A percentile compares a stretch with the other conserved stretches of the same genome.
These are phyloP conservation scores for Sardinella longiceps DNA, from an alignment of 2,797 vertebrate species.

Conservation along the genomic window DNA sequence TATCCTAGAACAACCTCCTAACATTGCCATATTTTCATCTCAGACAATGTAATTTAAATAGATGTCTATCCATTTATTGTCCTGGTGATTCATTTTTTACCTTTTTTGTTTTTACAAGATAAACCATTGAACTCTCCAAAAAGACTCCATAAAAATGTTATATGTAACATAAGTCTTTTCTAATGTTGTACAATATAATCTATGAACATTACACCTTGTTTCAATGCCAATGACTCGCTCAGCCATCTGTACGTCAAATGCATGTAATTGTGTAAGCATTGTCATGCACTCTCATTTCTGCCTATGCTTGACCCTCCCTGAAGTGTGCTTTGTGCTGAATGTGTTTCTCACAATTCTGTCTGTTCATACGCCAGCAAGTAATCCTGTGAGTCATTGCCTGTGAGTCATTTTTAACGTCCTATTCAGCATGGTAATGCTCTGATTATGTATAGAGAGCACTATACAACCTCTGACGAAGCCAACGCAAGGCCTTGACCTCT, in stretches of 20 bases:
- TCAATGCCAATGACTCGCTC: background rate
- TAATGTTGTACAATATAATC: background rate
- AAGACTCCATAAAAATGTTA: background rate
- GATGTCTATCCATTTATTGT: too few relatives aligned
- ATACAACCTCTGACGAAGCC: background rate
- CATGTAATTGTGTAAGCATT: background rate
- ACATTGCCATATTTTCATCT: background rate
- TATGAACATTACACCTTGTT: background rate
- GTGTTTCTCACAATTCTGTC: background rate
- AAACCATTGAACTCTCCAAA: background rate
- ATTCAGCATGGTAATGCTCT: background rate
- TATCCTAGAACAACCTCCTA: background rate
- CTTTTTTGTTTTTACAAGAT: background rate
- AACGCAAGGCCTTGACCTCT: background rate
- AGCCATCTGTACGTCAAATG: background rate
- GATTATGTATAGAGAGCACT: background rate
- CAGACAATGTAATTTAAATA: background rate
- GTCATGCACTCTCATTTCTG: background rate
- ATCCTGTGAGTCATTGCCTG: background rate
- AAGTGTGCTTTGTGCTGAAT: background rate
- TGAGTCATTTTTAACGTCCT: background rate
- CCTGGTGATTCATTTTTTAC: background rate
- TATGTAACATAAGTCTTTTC: background rate
- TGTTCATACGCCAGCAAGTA: background rate
- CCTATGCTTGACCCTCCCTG: background rate